Evolutionary conservation across 2,797 vertebrate genomes (phyloP), one percentile per base, ranked within the genome.

Genomic region (Sebastes iracundus): DNA sequence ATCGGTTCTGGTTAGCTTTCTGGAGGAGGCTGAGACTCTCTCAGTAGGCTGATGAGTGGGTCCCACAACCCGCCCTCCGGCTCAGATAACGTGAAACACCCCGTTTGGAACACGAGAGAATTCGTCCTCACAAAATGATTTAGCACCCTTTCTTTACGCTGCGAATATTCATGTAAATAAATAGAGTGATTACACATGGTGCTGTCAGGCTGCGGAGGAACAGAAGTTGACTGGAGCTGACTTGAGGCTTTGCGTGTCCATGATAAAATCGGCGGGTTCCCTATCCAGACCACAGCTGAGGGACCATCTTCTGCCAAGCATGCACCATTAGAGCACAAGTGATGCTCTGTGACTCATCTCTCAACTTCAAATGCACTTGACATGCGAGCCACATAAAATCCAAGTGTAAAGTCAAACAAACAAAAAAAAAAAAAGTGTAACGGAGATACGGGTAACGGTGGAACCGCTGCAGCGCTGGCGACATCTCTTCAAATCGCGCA

Each of bases 331-430:
- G 88, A 90, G 91, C 79, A 85, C 83, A 77, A 77, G 75, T 85
- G 89, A 87, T 76, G 67, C 79, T 90, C 73, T 8, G 81, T 87
- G 87, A 91, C 88, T 93, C 89, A 88, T 92, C 67, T 84, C 80
- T 89, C 42, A 81, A 88, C 87, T 91, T 84, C 82, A 85, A 85
- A 91, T 91, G 81, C 77, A 88, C 92, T 94, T 92, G 86, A 90
- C 88, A 79, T 77, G 79, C 81, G 84, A 92, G 89, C 87, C 75
- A 55, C 76, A 80, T 52, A 58, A 75, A 90, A 78, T 75, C 80
- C 60, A 86, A 87, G 76, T 70, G 30, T 53, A 82, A 84, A 86
- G 80, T 72, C 63, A 80, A 78, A 68, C 53, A 23, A 69, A 77
- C 62, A 59, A 61, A 58, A 71, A 79, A 64, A 62, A 80, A 42